Conservation (phyloP, 2,797 vertebrate species). For the Octomys mimax region DNA sequence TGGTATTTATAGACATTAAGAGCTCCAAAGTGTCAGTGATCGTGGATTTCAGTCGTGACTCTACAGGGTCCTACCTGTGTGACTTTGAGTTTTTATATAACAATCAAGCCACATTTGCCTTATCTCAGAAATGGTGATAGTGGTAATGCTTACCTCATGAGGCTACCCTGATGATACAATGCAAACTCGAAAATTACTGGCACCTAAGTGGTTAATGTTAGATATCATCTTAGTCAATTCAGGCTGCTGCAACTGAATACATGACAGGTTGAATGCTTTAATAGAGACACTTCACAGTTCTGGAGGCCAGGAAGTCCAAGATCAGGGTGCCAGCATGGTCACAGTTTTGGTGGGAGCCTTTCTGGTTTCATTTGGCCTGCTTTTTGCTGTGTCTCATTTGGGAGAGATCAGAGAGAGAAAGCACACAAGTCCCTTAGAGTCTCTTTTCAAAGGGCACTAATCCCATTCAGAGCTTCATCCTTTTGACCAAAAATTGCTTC, state of each 20-base stretch:
- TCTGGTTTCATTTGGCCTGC: background rate
- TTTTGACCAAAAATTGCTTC: background rate
- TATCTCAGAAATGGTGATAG: background rate
- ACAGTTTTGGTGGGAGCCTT: background rate
- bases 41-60: slow-evolving; percentile 1
- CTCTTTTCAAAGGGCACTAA: background rate
- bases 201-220: background rate
- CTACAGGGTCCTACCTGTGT: background rate
- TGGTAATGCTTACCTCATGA: background rate
- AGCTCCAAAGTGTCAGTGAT: background rate
- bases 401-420: background rate
- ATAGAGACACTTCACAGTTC: background rate
- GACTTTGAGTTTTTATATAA: background rate
- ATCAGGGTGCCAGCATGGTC: background rate
- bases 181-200: background rate
- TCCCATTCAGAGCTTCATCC: background rate
- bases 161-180: background rate
- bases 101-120: background rate
- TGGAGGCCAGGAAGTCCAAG: background rate
- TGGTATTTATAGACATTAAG: background rate
- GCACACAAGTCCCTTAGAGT: background rate
- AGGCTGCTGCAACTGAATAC: background rate
- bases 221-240: background rate
- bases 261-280: background rate
- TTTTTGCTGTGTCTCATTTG: background rate